Percentiles rank a stretch among this genome's conserved stretches.
phyloP scores from a whole-genome alignment of 1,140 invertebrate species.

The Caenorhabditis remanei region DNA sequence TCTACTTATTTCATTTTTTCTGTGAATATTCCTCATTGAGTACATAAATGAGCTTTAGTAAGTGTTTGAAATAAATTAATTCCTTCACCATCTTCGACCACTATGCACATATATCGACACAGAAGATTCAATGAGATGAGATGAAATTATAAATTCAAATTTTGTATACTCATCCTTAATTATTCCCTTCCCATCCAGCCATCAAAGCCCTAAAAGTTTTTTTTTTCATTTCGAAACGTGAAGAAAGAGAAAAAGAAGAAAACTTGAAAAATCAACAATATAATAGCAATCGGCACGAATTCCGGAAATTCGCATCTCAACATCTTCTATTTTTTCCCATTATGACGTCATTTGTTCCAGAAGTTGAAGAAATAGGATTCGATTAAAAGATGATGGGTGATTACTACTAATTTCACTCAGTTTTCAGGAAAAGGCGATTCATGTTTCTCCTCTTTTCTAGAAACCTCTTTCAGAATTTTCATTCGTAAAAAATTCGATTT shows the following conservation, averaged over 20 bases:
- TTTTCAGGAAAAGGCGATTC: not conserved
- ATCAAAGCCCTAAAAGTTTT: not conserved
- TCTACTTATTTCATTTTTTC: not conserved
- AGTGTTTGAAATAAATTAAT: slow-evolving; percentile 21
- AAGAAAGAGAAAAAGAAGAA: not conserved
- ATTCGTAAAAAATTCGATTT: too few relatives aligned
- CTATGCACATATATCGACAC: slow-evolving; percentile 10
- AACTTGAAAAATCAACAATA: not conserved
- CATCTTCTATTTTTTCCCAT: not conserved
- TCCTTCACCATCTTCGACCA: not conserved
- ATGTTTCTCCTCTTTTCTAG: not conserved
- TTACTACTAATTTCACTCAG: slow-evolving; percentile 14
- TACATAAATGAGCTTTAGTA: not conserved
- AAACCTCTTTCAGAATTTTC: not conserved
- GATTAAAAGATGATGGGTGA: slow-evolving; percentile 24
- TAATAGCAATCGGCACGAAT: slow-evolving; percentile 33
- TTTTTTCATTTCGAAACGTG: not conserved
- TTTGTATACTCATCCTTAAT: not conserved
- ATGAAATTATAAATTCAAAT: slow-evolving; percentile 51
- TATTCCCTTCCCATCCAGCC: not conserved
- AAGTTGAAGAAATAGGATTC: slow-evolving; percentile 23
- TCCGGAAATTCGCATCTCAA: slow-evolving; percentile 45
- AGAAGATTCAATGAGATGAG: not conserved
- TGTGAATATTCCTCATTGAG: not conserved
- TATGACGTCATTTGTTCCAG: slow-evolving; percentile 16